Evolutionary conservation across 2,113 vertebrate species (phyloP).

Genomic region (Tor tambroides): DNA sequence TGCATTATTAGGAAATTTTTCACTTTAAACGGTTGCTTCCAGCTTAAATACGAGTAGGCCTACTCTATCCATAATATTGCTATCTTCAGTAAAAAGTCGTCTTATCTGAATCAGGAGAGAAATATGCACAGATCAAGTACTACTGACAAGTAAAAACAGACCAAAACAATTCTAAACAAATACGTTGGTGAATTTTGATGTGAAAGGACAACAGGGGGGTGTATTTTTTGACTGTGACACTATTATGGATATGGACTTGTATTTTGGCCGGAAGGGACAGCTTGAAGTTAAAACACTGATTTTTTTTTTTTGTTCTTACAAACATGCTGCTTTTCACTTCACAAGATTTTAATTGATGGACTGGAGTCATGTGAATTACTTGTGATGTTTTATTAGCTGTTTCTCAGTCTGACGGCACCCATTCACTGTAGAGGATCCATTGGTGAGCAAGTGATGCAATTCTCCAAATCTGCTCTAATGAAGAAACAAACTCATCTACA

Average conservation of each 20-base stretch:
- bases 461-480: too few relatives aligned
- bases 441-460: too few relatives aligned
- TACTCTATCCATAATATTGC: background rate
- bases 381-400: background rate
- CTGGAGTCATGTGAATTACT: too few relatives aligned
- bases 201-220: background rate
- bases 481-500: too few relatives aligned
- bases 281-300: too few relatives aligned
- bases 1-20: background rate
- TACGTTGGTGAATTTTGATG: background rate
- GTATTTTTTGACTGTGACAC: background rate
- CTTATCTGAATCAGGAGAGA: background rate
- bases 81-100: background rate
- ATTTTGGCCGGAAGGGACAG: too few relatives aligned
- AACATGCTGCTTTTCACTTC: background rate
- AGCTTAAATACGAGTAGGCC: background rate
- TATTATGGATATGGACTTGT: background rate
- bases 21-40: background rate
- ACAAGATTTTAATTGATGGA: background rate
- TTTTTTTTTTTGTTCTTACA: too few relatives aligned
- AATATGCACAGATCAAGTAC: background rate
- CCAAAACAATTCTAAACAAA: background rate
- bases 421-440: too few relatives aligned
- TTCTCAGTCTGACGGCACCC: too few relatives aligned
- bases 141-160: background rate